phyloP scores from a whole-genome alignment of 2,797 vertebrate species.

The Mormyrops boulengeri region DNA sequence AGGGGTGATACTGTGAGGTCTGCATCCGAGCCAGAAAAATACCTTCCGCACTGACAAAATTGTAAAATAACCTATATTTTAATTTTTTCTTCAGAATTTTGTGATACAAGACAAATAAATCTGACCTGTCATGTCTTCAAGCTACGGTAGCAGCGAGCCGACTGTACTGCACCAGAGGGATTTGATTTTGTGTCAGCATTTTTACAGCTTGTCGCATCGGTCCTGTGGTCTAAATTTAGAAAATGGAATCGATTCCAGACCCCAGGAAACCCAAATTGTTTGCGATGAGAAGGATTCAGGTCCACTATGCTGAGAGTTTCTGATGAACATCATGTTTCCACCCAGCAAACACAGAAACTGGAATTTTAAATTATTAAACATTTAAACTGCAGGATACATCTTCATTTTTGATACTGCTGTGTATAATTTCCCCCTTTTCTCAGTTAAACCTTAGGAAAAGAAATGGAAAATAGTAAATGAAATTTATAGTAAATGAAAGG shows the following conservation, averaged over 20 bases:
- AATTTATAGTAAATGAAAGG: neutral
- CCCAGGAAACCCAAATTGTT: neutral
- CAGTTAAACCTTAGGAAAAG: neutral
- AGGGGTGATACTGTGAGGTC: neutral
- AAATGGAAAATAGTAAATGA: neutral
- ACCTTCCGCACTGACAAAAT: neutral
- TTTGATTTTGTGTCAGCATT: constrained; percentile 1
- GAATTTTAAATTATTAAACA: neutral
- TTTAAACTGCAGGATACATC: neutral
- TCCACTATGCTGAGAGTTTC: neutral
- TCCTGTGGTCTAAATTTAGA: constrained; percentile 1
- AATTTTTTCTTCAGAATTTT: neutral
- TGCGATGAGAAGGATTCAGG: neutral
- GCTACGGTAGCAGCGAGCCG: neutral
- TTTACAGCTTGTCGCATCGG: neutral
- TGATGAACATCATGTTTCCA: neutral
- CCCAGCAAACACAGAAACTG: neutral
- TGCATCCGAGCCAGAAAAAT: neutral
- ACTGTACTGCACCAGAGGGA: neutral
- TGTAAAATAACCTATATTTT: neutral
- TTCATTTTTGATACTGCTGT: neutral
- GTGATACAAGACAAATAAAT: neutral
- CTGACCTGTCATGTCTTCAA: neutral
- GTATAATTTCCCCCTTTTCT: neutral
- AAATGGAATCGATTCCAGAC: neutral